Base-by-base conservation (phyloP, 2,888 invertebrate genomes). In the Steinernema carpocapsae region DNA sequence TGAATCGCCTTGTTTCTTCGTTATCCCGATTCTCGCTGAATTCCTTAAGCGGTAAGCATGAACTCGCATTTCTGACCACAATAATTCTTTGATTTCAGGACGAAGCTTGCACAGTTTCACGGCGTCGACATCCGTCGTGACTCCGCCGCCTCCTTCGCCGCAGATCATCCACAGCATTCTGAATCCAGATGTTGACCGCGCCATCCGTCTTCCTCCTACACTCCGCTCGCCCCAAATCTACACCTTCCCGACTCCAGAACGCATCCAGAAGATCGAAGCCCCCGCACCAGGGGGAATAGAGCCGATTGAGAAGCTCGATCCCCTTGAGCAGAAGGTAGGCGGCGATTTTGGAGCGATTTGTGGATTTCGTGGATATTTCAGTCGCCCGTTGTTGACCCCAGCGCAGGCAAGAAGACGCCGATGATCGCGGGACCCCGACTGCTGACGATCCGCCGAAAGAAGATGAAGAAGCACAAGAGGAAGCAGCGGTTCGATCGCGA, bases 401-500 rank as follows among this genome's bases (percentile, higher is more conserved):
- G 29, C 19, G 64, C 64, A 26, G 64, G 64, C 1, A 32, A 26
- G 22, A 29, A 29, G 17, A 29, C 37, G 17, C 64, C 64, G 32
- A 64, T 64, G 64, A 64, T 64, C 17, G 64, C 64, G 32, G 64
- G 79, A 12, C 83, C 83, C 43, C 76, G 83, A 70, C 77, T 84
- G 46, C 77, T 84, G 59, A 83, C 83, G 2, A 84, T 85, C 59
- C 76, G 85, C n/a, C 77, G 85, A 22, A 83, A 83, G 76, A 86
- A 86, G 75, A 85, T 85, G 84, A 84, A 84, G 78, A 85, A 85
- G 74, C 85, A 86, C 56, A 85, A 85, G 82, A 74, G 83, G 70
- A 74, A 78, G 52, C 82, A 80, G 81, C 80, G 85, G 17, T 83
- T 77, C 72, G 78, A 84, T 45, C 76, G 84, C 26, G 84, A 84